Evolutionary conservation across 1,140 invertebrate species (phyloP), one percentile per base, ranked within the genome.

Genomic region (Eueides isabella): DNA sequence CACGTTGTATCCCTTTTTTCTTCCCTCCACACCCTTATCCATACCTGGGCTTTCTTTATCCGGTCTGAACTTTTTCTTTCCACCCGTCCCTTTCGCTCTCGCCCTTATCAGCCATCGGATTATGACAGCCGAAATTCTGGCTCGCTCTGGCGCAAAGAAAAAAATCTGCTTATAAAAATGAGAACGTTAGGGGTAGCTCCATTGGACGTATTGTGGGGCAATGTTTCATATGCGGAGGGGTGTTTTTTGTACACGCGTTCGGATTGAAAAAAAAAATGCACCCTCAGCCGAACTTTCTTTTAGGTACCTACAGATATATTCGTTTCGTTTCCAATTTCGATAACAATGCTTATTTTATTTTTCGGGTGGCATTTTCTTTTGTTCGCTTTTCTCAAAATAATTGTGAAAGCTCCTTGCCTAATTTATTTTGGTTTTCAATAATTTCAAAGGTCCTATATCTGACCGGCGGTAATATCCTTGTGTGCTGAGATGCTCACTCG

Each of bases 41-140:
- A 76, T 91, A 91, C 89, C 91, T 92, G 90, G 85, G 88, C 85
- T 92, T 92, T 92, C 90, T 92, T 92, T 91, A 92, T 92, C 87
- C 88, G 80, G 84, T 64, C 82, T 80, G 81, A 92, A 92, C 89
- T 89, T 91, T 91, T 91, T 89, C 83, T 85, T 87, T 88, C 80
- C 83, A 71, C 63, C 84, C 80, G 69, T 92, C 91, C 83, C 91
- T 78, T 73, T 92, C 85, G n/a, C 41, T 75, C 88, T 0, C 63
- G 26, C 14, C 3, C 9, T 14, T 70, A 68, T 73, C 66, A 41
- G 41, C n/a, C 23, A 71, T 26, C 23, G 23, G 67, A 79, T 76
- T 73, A 82, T 81, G 79, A 82, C 82, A 81, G 72, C 69, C 41
- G 66, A 75, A 71, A 61, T 41, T 61, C 71, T 68, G 65, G 87